Conservation (phyloP, 2,888 invertebrate genomes). For the Acrobasis suavella region DNA sequence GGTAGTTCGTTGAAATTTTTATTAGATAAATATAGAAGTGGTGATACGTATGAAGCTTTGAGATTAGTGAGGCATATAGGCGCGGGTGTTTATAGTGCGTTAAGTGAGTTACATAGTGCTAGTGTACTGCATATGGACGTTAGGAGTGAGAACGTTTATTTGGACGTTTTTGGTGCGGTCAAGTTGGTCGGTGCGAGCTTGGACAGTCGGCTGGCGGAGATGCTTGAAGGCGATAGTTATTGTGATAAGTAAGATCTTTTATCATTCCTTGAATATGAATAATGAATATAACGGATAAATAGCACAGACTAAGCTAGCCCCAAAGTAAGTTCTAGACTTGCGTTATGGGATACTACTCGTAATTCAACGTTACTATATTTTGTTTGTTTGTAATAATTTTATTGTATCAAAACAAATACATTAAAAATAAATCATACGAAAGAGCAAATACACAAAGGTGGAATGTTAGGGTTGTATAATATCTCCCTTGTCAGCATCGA, state of each 20-base stretch:
- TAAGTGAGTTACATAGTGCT: slow-evolving; percentile 90
- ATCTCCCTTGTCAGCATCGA: too few species aligned
- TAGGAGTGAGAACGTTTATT: slow-evolving; percentile 87
- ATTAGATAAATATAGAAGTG: slow-evolving; percentile 48
- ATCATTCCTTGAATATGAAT: neutral
- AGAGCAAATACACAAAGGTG: too few species aligned
- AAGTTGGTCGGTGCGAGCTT: slow-evolving; percentile 87
- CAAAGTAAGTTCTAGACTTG: too few species aligned
- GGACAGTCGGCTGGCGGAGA: slow-evolving; percentile 85
- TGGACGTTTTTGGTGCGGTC: slow-evolving; percentile 84
- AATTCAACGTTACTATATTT: too few species aligned
- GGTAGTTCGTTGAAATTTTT: slow-evolving; percentile 66
- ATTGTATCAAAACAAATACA: too few species aligned
- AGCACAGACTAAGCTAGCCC: too few species aligned
- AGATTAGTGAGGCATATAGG: slow-evolving; percentile 85
- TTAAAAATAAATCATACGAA: too few species aligned
- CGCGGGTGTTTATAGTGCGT: slow-evolving; percentile 87
- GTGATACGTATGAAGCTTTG: slow-evolving; percentile 58
- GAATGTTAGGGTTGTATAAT: too few species aligned
- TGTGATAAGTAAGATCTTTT: slow-evolving; percentile 62
- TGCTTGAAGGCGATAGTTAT: slow-evolving; percentile 64
- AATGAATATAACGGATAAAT: too few species aligned
- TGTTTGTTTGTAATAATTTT: too few species aligned
- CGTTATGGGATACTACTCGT: too few species aligned
- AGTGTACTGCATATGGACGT: slow-evolving; percentile 92